phyloP scores from a whole-genome alignment of 2,113 vertebrate species.

The Pontoporia blainvillei region DNA sequence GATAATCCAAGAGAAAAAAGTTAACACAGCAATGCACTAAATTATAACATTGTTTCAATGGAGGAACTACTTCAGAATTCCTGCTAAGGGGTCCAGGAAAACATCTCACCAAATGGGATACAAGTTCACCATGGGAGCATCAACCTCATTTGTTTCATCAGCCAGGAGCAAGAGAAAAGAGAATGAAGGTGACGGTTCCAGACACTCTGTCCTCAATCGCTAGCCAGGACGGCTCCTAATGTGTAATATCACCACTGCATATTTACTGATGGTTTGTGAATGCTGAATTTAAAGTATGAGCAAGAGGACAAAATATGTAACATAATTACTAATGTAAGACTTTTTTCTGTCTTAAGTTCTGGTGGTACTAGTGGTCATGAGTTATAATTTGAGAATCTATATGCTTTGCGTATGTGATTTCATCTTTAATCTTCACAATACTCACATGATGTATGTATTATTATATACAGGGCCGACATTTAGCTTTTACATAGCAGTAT shows the following conservation, averaged over 20 bases:
- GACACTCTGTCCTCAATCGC: not conserved
- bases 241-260: not conserved
- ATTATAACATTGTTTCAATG: not conserved
- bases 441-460: not conserved
- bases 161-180: not conserved
- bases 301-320: not conserved
- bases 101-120: not conserved
- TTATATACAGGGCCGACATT: not conserved
- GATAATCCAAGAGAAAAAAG: conserved; percentile 62
- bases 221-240: not conserved
- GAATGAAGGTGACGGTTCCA: not conserved
- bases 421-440: not conserved
- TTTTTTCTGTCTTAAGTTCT: not conserved
- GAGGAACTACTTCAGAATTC: not conserved
- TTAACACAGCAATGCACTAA: not conserved
- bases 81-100: not conserved
- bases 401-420: not conserved
- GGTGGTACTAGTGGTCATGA: not conserved
- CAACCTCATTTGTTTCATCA: not conserved
- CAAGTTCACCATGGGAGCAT: not conserved
- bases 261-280: not conserved
- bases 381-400: not conserved
- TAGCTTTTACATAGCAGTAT: not conserved
- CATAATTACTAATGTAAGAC: not conserved
- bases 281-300: not conserved